Percentiles rank a stretch among this genome's conserved stretches.
phyloP scores from a whole-genome alignment of 2,113 vertebrate genomes.

The Brachionichthys hirsutus region DNA sequence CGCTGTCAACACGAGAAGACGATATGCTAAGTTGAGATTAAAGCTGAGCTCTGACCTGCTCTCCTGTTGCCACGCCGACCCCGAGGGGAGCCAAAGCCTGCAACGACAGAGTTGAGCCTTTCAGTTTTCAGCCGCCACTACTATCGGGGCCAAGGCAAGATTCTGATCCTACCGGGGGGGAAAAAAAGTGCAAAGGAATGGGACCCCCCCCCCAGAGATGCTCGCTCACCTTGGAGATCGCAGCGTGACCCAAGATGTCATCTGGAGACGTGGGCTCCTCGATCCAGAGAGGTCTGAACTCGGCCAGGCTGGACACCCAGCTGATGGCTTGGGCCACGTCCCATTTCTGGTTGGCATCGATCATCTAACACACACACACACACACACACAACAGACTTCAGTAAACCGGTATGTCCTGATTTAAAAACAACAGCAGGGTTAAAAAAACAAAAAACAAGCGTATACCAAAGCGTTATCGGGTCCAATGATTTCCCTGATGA shows the following conservation, averaged over 20 bases:
- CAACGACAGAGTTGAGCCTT: background rate
- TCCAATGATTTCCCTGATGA: conserved; percentile 78
- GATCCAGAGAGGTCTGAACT: conserved; percentile 82
- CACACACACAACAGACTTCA: conserved; percentile 6
- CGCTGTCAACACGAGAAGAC: background rate
- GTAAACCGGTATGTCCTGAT: background rate
- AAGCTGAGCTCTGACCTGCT: conserved; percentile 73
- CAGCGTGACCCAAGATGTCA: conserved; percentile 81
- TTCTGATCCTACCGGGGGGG: too few relatives aligned
- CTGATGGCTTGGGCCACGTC: conserved; percentile 80
- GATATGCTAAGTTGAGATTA: background rate
- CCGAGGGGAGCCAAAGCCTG: conserved; percentile 80
- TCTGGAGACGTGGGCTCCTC: conserved; percentile 84
- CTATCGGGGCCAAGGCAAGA: too few relatives aligned
- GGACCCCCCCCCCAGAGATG: too few relatives aligned
- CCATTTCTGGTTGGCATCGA: conserved; percentile 85
- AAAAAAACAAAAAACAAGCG: background rate
- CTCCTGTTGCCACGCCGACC: conserved; percentile 80
- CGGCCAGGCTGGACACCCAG: conserved; percentile 77
- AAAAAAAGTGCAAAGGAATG: background rate
- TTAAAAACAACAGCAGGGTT: accelerated
- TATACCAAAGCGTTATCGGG: conserved; percentile 75
- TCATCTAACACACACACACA: conserved; percentile 74
- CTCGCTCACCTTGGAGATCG: conserved; percentile 77
- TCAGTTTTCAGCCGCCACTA: background rate